These are phyloP conservation scores for Drosophila pandora DNA, from an alignment of 1,140 invertebrate species.

Conservation along the genomic window DNA sequence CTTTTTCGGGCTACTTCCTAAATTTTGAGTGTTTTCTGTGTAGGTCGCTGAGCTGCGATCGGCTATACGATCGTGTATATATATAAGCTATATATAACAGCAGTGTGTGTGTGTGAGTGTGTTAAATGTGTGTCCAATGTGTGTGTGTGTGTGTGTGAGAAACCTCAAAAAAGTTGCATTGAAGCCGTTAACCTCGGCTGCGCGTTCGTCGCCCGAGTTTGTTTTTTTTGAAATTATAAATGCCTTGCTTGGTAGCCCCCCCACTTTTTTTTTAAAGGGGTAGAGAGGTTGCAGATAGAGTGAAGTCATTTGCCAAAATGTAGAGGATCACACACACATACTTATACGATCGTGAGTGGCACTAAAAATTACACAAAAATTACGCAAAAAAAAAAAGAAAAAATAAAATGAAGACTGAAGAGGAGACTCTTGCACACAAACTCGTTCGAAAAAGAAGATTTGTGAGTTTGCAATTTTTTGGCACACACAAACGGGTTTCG, in stretches of 20 bases:
- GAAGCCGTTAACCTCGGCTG: conserved; percentile 83
- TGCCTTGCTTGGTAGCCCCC: conserved; percentile 17
- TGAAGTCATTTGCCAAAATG: conserved; percentile 82
- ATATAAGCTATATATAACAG: conserved; percentile 7
- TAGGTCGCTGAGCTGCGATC: conserved; percentile 63
- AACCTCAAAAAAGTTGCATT: conserved; percentile 82
- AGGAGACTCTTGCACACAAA: conserved; percentile 35
- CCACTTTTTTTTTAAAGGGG: not conserved
- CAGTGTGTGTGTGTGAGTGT: conserved; percentile 1
- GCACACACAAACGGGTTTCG: conserved; percentile 66
- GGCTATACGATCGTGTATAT: conserved; percentile 1
- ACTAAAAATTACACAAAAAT: conserved; percentile 75
- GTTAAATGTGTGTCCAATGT: conserved; percentile 14
- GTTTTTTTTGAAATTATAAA: conserved; percentile 74
- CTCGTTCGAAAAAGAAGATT: conserved; percentile 54
- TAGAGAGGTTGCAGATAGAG: conserved; percentile 36
- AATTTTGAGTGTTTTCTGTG: conserved; percentile 48
- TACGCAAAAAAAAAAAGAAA: conserved; percentile 27
- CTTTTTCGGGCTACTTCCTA: conserved; percentile 58
- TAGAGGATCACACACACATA: not conserved
- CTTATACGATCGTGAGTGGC: conserved; percentile 32
- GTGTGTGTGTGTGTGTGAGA: conserved; percentile 35
- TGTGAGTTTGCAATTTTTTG: conserved; percentile 65
- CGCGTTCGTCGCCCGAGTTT: conserved; percentile 80
- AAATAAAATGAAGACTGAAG: not conserved